phyloP scores from a whole-genome alignment of 2,888 invertebrate genomes.

The Drepana falcataria region DNA sequence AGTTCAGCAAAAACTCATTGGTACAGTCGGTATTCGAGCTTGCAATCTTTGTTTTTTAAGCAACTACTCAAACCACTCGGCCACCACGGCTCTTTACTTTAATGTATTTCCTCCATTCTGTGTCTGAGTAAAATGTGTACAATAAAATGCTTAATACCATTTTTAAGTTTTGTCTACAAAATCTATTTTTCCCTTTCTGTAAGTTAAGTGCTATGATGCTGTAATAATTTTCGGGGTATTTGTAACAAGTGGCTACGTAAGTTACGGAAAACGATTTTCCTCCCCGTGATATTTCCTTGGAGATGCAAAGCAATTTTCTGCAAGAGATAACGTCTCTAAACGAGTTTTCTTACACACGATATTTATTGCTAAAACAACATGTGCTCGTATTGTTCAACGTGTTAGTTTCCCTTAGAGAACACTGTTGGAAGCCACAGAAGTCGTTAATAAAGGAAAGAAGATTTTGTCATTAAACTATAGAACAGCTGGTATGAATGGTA shows the following conservation, averaged over 20 bases:
- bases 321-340: constrained; percentile 64
- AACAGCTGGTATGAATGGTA: too few species aligned
- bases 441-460: too few species aligned
- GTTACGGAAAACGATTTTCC: constrained; percentile 56
- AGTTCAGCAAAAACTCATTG: too few species aligned
- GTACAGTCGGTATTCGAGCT: too few species aligned
- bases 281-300: constrained; percentile 65
- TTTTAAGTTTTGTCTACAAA: neutral
- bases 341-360: constrained; percentile 52
- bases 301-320: constrained; percentile 75
- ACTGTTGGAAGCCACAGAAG: neutral
- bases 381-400: constrained; percentile 23
- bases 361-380: constrained; percentile 42
- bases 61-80: too few species aligned
- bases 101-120: too few species aligned
- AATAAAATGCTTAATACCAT: neutral
- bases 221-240: constrained; percentile 25
- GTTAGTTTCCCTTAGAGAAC: constrained; percentile 16
- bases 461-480: too few species aligned
- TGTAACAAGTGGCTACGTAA: constrained; percentile 46
- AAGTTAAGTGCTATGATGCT: neutral
- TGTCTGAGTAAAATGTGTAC: too few species aligned
- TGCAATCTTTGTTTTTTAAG: too few species aligned
- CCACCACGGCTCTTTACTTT: too few species aligned
- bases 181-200: neutral